Conservation (phyloP, 2,113 vertebrate species). For the Amia ocellicauda region DNA sequence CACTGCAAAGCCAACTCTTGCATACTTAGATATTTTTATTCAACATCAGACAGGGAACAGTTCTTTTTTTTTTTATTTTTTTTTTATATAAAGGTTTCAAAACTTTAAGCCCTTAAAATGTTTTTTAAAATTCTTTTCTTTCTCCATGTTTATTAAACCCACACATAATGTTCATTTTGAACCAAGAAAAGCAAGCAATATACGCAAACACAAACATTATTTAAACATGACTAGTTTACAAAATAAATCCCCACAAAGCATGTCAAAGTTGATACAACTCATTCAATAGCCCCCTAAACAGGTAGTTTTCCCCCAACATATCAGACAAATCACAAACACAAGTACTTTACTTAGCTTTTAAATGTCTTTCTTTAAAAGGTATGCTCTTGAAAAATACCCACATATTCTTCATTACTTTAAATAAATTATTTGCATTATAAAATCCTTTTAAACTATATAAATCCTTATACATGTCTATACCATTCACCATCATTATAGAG, state of each 20-base stretch:
- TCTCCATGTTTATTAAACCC: conserved; percentile 31
- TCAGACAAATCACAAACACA: conserved; percentile 23
- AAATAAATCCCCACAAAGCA: conserved; percentile 25
- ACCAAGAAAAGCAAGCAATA: conserved; percentile 24
- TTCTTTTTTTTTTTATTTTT: conserved; percentile 27
- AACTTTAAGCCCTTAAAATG: conserved; percentile 52
- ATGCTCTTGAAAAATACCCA: conserved; percentile 24
- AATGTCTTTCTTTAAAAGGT: conserved; percentile 12
- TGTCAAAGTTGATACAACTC: conserved; percentile 46
- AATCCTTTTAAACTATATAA: conserved; percentile 22
- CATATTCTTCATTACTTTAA: conserved; percentile 33
- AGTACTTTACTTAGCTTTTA: conserved; percentile 2
- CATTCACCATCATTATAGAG: conserved; percentile 25
- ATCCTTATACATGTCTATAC: conserved; percentile 18
- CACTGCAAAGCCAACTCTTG: conserved; percentile 4
- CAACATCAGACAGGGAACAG: conserved; percentile 42
- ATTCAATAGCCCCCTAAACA: conserved; percentile 30
- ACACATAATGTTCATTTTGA: conserved; percentile 24
- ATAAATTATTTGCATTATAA: conserved; percentile 35
- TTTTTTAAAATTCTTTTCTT: conserved; percentile 29
- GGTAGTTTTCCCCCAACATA: conserved; percentile 17
- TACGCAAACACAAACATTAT: conserved; percentile 25
- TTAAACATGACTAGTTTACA: conserved; percentile 29
- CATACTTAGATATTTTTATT: conserved; percentile 51
- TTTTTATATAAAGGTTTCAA: conserved; percentile 40